These are phyloP conservation scores for Andrena bucephala DNA, from an alignment of 2,888 invertebrate species.

Conservation along the genomic window DNA sequence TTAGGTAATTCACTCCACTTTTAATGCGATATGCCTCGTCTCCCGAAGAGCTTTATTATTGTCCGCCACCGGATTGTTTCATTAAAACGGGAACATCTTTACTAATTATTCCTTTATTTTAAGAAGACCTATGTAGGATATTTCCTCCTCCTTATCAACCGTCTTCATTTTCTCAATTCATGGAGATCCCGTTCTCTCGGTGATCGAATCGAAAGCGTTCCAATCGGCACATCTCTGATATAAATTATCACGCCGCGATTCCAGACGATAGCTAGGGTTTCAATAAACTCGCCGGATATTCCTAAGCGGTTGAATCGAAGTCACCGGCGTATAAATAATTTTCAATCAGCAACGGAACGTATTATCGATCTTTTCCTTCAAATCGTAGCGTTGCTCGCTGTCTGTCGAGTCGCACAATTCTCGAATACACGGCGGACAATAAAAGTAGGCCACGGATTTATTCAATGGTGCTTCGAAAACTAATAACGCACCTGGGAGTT, in stretches of 20 bases:
- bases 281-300: conserved; percentile 16
- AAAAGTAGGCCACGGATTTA: conserved; percentile 65
- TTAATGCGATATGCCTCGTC: conserved; percentile 9
- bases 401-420: conserved; percentile 51
- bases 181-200: neutral
- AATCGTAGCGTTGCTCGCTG: conserved; percentile 28
- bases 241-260: conserved; percentile 11
- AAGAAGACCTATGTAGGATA: neutral
- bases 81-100: no score
- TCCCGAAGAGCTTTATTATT: neutral
- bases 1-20: neutral
- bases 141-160: neutral
- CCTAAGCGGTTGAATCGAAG: conserved; percentile 12
- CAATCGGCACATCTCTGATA: conserved; percentile 7
- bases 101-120: neutral
- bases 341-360: conserved; percentile 51
- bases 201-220: neutral
- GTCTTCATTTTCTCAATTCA: neutral
- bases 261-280: neutral
- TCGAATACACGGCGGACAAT: conserved; percentile 48
- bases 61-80: no score
- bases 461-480: conserved; percentile 67
- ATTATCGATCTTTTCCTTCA: conserved; percentile 54
- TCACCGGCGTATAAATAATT: conserved; percentile 62
- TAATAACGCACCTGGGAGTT: conserved; percentile 67